Conservation (phyloP, 2,113 vertebrate genomes). For the Corythaixoides concolor region DNA sequence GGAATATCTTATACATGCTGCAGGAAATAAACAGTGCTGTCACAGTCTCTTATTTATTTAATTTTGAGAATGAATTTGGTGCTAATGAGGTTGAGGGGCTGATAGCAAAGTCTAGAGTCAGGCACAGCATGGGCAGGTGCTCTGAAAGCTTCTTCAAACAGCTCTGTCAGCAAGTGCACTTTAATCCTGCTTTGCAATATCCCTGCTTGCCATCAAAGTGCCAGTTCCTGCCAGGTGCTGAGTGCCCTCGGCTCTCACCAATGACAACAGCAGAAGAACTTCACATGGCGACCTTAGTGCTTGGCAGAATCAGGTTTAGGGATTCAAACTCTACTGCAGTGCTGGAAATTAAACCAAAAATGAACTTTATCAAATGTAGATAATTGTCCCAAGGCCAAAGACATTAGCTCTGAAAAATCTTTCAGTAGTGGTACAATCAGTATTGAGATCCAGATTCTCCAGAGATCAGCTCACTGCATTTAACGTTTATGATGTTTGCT, state of each 20-base stretch:
- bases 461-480: neutral
- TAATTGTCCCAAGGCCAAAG: constrained; percentile 4
- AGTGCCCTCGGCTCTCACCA: constrained; percentile 4
- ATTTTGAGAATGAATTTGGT: constrained; percentile 32
- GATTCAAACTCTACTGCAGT: neutral
- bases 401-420: neutral
- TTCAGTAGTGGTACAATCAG: neutral
- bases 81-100: constrained; percentile 37
- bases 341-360: neutral
- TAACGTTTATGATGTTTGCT: neutral
- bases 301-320: constrained; percentile 14
- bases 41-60: constrained; percentile 14
- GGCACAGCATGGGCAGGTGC: constrained; percentile 42
- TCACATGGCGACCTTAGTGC: neutral
- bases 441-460: neutral
- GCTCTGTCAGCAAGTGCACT: constrained; percentile 43
- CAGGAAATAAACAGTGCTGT: constrained; percentile 16
- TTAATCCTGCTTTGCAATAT: constrained; percentile 51
- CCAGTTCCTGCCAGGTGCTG: constrained; percentile 45
- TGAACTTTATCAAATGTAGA: neutral
- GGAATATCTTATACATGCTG: neutral
- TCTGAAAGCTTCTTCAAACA: constrained; percentile 52
- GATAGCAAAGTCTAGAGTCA: constrained; percentile 25
- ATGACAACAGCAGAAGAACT: constrained; percentile 29
- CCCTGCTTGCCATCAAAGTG: constrained; percentile 38